Conservation (phyloP, 2,797 vertebrate genomes). For the Etheostoma nigrum region DNA sequence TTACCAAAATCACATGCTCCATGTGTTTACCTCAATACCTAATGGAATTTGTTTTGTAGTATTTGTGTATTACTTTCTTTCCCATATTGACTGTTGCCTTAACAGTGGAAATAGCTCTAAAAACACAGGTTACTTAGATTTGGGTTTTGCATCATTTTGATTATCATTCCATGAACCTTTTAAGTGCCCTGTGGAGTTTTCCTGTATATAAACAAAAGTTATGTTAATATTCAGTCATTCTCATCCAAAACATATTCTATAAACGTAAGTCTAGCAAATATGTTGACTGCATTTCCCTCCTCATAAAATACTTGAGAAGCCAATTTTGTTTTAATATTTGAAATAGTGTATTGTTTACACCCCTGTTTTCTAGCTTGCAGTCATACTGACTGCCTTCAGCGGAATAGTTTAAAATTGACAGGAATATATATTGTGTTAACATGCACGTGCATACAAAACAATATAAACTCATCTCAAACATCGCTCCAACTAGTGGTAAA, state of each 20-base stretch:
- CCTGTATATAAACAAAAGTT: slow-evolving; percentile 8
- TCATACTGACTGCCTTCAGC: background rate
- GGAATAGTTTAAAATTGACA: background rate
- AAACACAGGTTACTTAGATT: slow-evolving; percentile 35
- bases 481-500: background rate
- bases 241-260: background rate
- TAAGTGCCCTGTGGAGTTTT: background rate
- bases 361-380: background rate
- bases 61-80: slow-evolving; percentile 27
- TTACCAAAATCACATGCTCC: slow-evolving; percentile 35
- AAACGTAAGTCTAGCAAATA: background rate
- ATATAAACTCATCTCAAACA: background rate
- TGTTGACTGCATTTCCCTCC: background rate
- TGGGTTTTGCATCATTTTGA: slow-evolving; percentile 53
- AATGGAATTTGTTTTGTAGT: slow-evolving; percentile 36
- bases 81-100: slow-evolving; percentile 28
- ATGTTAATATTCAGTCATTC: slow-evolving; percentile 3
- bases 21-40: slow-evolving; percentile 27
- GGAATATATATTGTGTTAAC: background rate
- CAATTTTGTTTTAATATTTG: background rate
- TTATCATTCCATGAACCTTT: slow-evolving; percentile 38
- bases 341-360: slow-evolving; percentile 6
- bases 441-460: background rate
- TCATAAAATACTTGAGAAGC: slow-evolving; percentile 13
- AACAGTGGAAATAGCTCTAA: slow-evolving; percentile 48